Evolutionary conservation across 2,797 vertebrate species (phyloP).

Genomic region (Spheniscus humboldti): DNA sequence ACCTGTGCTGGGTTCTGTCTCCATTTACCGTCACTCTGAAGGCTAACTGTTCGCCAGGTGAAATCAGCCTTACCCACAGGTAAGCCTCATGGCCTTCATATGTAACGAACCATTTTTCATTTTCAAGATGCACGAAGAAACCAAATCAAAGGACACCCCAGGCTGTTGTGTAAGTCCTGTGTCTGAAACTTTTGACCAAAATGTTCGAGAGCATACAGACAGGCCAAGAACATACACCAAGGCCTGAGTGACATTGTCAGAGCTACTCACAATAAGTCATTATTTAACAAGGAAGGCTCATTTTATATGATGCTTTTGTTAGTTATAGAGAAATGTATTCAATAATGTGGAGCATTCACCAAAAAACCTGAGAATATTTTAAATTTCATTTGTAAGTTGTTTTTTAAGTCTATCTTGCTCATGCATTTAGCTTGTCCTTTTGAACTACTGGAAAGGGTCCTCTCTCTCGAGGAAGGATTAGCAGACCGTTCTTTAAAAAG

Average conservation of each 20-base stretch:
- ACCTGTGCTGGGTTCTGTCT: neutral
- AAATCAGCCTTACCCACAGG: neutral
- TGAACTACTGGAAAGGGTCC: neutral
- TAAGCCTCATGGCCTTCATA: neutral
- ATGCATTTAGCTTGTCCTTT: neutral
- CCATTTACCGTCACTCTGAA: neutral
- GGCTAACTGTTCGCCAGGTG: neutral
- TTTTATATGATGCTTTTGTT: neutral
- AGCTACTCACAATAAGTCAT: neutral
- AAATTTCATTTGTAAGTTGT: neutral
- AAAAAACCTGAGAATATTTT: neutral
- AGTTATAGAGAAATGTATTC: neutral
- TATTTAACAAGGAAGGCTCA: neutral
- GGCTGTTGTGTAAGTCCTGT: neutral
- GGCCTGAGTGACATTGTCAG: neutral
- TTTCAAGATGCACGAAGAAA: neutral
- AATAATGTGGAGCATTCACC: neutral
- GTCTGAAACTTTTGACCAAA: neutral
- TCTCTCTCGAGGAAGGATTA: slow-evolving; percentile 21
- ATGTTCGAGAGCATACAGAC: neutral
- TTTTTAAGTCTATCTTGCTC: neutral
- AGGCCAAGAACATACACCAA: neutral
- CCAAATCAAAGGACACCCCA: neutral
- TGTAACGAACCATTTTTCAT: neutral
- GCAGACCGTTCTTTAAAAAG: neutral